Conservation (phyloP, 2,888 invertebrate species). For the Drosophila neutralis region DNA sequence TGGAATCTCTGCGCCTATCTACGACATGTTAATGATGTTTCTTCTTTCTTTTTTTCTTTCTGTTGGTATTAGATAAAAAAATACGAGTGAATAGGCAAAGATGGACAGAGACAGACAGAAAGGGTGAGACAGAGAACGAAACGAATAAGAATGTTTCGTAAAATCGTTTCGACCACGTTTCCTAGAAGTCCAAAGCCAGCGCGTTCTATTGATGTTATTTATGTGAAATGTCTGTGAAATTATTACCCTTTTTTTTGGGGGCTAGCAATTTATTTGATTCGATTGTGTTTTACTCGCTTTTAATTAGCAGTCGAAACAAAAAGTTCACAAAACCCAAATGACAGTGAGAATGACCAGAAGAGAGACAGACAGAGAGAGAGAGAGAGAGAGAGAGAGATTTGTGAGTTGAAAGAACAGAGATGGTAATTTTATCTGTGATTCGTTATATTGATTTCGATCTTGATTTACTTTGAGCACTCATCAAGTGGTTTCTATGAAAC, state of each 20-base stretch:
- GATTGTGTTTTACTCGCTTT: constrained; percentile 78
- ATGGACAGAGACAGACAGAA: not conserved
- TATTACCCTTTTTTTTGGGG: constrained; percentile 69
- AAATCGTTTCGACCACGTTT: constrained; percentile 71
- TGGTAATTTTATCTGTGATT: constrained; percentile 76
- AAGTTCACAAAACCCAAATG: constrained; percentile 30
- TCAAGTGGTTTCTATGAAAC: constrained; percentile 70
- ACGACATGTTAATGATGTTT: constrained; percentile 79
- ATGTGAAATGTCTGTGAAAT: constrained; percentile 78
- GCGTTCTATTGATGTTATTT: constrained; percentile 79
- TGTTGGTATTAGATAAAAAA: constrained; percentile 53
- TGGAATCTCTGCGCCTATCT: constrained; percentile 73
- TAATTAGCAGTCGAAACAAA: constrained; percentile 72
- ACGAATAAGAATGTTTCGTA: constrained; percentile 54
- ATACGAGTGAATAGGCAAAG: constrained; percentile 21
- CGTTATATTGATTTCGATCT: constrained; percentile 68
- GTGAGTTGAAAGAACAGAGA: constrained; percentile 52
- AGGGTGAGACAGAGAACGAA: constrained; percentile 5
- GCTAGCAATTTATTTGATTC: constrained; percentile 75
- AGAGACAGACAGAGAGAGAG: not conserved
- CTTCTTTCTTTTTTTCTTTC: constrained; percentile 36
- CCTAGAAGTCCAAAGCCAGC: constrained; percentile 56
- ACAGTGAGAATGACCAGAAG: not conserved
- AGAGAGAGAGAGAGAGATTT: constrained; percentile 4
- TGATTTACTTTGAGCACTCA: constrained; percentile 77